Conservation (phyloP, 1,140 invertebrate species). For the Colletes gigas region DNA sequence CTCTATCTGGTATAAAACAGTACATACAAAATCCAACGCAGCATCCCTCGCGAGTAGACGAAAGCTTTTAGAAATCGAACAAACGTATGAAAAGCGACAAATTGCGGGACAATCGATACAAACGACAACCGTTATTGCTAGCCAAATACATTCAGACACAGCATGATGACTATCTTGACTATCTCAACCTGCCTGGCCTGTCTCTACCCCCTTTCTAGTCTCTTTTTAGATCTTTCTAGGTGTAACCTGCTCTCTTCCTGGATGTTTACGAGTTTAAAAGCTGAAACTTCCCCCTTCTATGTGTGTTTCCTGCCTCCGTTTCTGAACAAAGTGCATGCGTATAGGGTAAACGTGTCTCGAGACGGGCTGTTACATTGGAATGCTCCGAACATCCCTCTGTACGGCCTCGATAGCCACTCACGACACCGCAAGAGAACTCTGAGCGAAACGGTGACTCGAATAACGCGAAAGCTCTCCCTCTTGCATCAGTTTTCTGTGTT, state of each 20-base stretch:
- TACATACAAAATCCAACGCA: neutral
- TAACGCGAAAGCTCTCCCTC: neutral
- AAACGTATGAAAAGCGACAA: neutral
- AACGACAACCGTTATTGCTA: conserved; percentile 1
- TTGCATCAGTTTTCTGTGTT: neutral
- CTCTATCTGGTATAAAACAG: neutral
- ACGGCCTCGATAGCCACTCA: neutral
- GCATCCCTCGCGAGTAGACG: no score
- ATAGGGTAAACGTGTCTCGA: conserved; percentile 18
- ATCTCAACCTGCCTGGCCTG: conserved; percentile 56
- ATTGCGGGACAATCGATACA: neutral
- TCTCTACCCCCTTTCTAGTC: conserved; percentile 46
- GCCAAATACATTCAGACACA: conserved; percentile 46
- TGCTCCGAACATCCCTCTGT: conserved; percentile 35
- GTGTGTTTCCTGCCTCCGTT: conserved; percentile 31
- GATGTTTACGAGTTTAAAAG: conserved; percentile 57
- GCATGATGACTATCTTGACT: conserved; percentile 54
- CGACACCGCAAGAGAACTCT: neutral
- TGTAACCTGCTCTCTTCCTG: conserved; percentile 62
- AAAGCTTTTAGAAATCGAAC: neutral
- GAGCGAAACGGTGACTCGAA: conserved; percentile 5
- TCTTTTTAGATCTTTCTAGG: conserved; percentile 66
- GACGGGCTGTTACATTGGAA: conserved; percentile 26
- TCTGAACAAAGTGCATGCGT: conserved; percentile 49
- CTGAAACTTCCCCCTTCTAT: conserved; percentile 17